Base-by-base conservation (phyloP, 2,888 invertebrate species). In the Macaria notata region DNA sequence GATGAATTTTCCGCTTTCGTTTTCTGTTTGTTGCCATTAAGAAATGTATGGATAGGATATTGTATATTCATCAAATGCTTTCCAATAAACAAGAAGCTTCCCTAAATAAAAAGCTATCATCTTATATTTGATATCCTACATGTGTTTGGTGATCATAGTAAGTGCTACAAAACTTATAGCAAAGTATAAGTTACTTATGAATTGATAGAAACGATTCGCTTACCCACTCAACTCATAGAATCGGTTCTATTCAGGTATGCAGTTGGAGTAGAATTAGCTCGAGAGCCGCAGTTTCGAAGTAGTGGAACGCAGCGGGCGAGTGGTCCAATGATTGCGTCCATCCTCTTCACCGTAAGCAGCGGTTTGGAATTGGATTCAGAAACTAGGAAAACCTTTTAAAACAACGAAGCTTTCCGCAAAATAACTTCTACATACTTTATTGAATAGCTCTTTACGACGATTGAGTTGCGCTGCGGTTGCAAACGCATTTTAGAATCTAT, bases 281-380 rank as follows among this genome's bases (percentile, higher is more conserved):
- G 39, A 19, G 19, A 19, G 19, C 19, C 19, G 19, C 19, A 30
- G 43, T 50, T 29, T 31, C 43, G 29, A 9, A 9, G 1, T 76
- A 72, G 73, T 65, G 75, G 78, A 77, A 74, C 75, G 75, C 75
- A 72, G 56, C 73, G 71, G 66, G 73, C 76, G 75, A 79, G 79
- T 79, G 78, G 68, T 69, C 68, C 75, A 75, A 76, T 80, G 76
- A 81, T 81, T 77, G 78, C 72, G 71, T 78, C 76, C 69, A 65
- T 33, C 36, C 9, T 39, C 8, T 56, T 48, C 59, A 56, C 44
- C 56, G 50, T 47, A 55, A 55, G 44, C 53, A 59, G 47, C 51
- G 30, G 57, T 44, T 49, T 46, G 42, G 48, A 49, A 55, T 59
- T 55, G 51, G 46, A 55, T 52, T 46, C 9, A 46, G 5, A 6